Base-by-base conservation (phyloP, 2,888 invertebrate species). In the Aromia moschata region DNA sequence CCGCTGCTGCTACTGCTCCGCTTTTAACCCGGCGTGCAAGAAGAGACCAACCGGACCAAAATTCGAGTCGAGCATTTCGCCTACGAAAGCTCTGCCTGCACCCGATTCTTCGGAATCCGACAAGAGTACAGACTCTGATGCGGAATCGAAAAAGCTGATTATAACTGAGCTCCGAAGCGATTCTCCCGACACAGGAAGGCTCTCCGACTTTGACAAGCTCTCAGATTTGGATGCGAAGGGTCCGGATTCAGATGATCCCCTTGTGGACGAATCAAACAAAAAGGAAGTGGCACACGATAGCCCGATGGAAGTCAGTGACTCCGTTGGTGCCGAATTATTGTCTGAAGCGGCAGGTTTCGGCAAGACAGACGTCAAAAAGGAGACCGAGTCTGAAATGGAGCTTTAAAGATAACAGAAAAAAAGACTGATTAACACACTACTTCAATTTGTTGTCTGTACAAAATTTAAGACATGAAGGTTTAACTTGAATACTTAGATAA, bases 1-100 rank as follows among this genome's bases (percentile, higher is more conserved):
- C 81, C 85, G 89, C 47, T 99, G 98, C 80, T 94, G 93, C 70
- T 97, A 96, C 81, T 98, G 98, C 80, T 89, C 88, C 58, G 84
- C 86, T 25, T 84, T 91, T 76, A 97, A 98, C 84, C 91, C 93
- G 17, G 91, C 97, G n/a, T 86, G 91, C 60, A 96, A 96, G 77
- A 89, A 91, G 74, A 86, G 92, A 30, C 95, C 94, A 0, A 83
- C 86, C 36, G 93, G 93, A 17, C 95, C 95, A 0, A 83, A 81
- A 74, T 73, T 84, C 57, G 81, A 82, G 9, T 47, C 64, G 1
- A 41, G 7, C 16, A 5, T 36, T 12, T 20, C 68, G 9, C 45
- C 58, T 20, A 44, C 20, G 16, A 59, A 51, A n/a, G 40, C 53
- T 7, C 31, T 59, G 10, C 37, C 49, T 16, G 47, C 75, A 14